phyloP scores from a whole-genome alignment of 2,113 vertebrate genomes.

The Austrofundulus limnaeus region DNA sequence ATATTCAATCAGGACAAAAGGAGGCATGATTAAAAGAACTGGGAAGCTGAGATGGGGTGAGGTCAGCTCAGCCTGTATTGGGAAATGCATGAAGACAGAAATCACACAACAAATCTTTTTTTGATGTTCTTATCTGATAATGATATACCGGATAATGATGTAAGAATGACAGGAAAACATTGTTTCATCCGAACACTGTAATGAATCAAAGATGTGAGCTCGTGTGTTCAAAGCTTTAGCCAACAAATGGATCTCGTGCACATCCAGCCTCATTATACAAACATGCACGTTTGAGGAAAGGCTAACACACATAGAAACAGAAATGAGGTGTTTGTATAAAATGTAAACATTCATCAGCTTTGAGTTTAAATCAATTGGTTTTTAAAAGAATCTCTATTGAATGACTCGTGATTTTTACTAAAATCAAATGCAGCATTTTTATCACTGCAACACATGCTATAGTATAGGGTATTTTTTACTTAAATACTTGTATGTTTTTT shows the following conservation, averaged over 20 bases:
- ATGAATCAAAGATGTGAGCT: slow-evolving; percentile 30
- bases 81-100: slow-evolving; percentile 17
- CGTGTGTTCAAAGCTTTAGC: slow-evolving; percentile 23
- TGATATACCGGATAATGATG: slow-evolving; percentile 36
- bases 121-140: slow-evolving; percentile 51
- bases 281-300: background rate
- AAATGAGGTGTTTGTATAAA: slow-evolving; percentile 3
- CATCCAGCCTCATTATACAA: background rate
- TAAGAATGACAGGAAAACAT: slow-evolving; percentile 19
- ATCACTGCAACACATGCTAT: too few relatives aligned
- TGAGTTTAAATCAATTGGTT: slow-evolving; percentile 38
- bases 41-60: slow-evolving; percentile 12
- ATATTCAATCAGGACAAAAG: slow-evolving; percentile 73
- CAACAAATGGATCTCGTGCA: slow-evolving; percentile 12
- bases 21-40: slow-evolving; percentile 58
- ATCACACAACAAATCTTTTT: slow-evolving; percentile 43
- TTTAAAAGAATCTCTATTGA: background rate
- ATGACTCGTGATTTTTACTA: background rate
- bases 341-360: slow-evolving; percentile 12
- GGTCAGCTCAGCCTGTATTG: slow-evolving; percentile 11
- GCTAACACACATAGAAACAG: background rate
- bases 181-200: slow-evolving; percentile 12
- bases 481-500: too few relatives aligned
- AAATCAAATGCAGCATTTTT: too few relatives aligned
- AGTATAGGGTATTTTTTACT: too few relatives aligned